These are phyloP conservation scores for Parazoanthus swiftii DNA, from an alignment of 92 coral and sea anemone genomes.

Conservation along the genomic window DNA sequence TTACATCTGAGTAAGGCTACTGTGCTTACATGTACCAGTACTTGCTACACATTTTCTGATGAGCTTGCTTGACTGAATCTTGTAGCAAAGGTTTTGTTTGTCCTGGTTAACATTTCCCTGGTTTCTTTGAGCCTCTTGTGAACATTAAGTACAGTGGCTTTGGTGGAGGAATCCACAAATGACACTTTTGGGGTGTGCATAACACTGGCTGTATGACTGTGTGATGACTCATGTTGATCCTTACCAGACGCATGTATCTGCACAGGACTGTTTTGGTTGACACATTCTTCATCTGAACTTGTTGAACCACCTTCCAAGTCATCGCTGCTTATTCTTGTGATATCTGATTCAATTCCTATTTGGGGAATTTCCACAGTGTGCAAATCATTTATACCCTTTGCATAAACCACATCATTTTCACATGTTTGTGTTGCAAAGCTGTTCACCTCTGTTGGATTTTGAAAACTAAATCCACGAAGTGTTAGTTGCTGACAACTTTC, in stretches of 20 bases:
- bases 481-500: neutral
- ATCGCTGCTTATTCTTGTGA: constrained; percentile 8
- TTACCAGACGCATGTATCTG: constrained; percentile 2
- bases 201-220: constrained; percentile 17
- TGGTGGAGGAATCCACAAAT: constrained; percentile 74
- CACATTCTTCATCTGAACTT: constrained; percentile 43
- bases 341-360: neutral
- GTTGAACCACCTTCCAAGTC: constrained; percentile 31
- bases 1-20: neutral
- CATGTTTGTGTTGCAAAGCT: neutral
- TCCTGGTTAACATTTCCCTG: constrained; percentile 65
- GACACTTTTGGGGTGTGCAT: constrained; percentile 55
- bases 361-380: neutral
- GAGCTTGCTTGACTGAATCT: constrained; percentile 44
- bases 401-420: neutral
- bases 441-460: neutral
- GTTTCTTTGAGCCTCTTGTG: constrained; percentile 82
- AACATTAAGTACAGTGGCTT: constrained; percentile 73
- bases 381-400: neutral
- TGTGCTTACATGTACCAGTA: neutral
- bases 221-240: constrained; percentile 6
- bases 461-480: neutral
- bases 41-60: constrained; percentile 14
- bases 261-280: neutral
- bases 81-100: constrained; percentile 68